Percentiles rank a stretch among this genome's conserved stretches.
phyloP scores from a whole-genome alignment of 2,797 vertebrate genomes.

The Pristis pectinata region DNA sequence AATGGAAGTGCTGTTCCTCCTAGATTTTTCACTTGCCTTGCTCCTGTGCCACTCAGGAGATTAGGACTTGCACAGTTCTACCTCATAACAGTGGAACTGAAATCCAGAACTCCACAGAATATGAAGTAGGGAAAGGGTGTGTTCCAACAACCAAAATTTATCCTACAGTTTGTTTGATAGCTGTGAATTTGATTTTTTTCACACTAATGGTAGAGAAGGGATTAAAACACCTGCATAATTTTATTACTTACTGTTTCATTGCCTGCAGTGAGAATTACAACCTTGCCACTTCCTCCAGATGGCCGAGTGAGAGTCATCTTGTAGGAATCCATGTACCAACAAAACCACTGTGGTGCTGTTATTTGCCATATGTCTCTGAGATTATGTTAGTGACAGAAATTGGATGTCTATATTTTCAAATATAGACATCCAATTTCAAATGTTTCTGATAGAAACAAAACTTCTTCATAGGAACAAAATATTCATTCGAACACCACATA shows the following conservation, averaged over 20 bases:
- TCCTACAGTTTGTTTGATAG: neutral
- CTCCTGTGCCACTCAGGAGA: neutral
- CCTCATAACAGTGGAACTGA: neutral
- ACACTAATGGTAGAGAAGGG: neutral
- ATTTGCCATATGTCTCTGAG: neutral
- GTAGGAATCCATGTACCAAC: neutral
- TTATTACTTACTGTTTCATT: neutral
- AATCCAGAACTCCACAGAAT: neutral
- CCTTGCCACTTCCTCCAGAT: slow-evolving; percentile 8
- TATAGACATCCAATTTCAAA: too few species aligned
- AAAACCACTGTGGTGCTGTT: neutral
- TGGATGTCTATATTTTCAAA: neutral
- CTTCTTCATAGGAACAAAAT: neutral
- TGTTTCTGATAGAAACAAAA: too few species aligned
- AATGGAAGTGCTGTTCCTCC: too few species aligned
- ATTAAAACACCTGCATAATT: neutral
- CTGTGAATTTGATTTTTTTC: neutral
- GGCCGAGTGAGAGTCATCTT: neutral
- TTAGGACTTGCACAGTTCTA: neutral
- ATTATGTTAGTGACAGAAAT: neutral
- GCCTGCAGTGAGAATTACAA: neutral
- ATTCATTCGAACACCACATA: neutral
- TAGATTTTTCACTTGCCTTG: neutral
- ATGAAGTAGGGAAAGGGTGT: neutral
- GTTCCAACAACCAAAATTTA: neutral